These are phyloP conservation scores for Plectrocnemia conspersa DNA, from an alignment of 1,140 invertebrate genomes.

Conservation along the genomic window DNA sequence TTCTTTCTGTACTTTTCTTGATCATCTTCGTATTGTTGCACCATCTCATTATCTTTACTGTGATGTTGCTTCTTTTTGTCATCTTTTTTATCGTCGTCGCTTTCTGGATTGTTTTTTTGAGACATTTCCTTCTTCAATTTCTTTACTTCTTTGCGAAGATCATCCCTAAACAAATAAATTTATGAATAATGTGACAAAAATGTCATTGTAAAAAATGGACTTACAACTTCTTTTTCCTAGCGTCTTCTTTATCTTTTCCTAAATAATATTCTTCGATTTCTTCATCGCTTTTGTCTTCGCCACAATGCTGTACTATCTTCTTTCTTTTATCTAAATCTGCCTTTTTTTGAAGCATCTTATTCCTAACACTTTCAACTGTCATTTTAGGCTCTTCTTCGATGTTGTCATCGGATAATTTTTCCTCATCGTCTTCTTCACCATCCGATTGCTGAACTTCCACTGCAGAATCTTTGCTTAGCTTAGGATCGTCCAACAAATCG, in stretches of 20 bases:
- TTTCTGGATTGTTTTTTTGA: slow-evolving; percentile 14
- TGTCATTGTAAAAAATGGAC: slow-evolving; percentile 33
- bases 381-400: slow-evolving; percentile 40
- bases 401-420: slow-evolving; percentile 9
- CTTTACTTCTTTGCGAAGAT: slow-evolving; percentile 72
- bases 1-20: slow-evolving; percentile 73
- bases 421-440: slow-evolving; percentile 30
- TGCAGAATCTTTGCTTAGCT: slow-evolving; percentile 69
- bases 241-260: slow-evolving; percentile 62
- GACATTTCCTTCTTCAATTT: slow-evolving; percentile 66
- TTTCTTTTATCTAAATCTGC: slow-evolving; percentile 41
- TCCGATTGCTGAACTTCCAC: neutral
- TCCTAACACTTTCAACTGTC: slow-evolving; percentile 51
- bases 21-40: slow-evolving; percentile 70
- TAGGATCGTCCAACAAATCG: slow-evolving; percentile 87
- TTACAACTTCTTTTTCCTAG: slow-evolving; percentile 64
- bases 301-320: slow-evolving; percentile 36
- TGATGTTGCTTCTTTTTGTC: slow-evolving; percentile 5
- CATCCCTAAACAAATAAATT: slow-evolving; percentile 56
- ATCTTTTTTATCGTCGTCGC: neutral
- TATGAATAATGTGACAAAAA: slow-evolving; percentile 25
- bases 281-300: slow-evolving; percentile 36
- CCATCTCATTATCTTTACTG: slow-evolving; percentile 57
- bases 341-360: slow-evolving; percentile 47
- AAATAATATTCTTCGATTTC: slow-evolving; percentile 57